These are phyloP conservation scores for Lepidothrix coronata DNA, from an alignment of 2,113 vertebrate species.

Conservation along the genomic window DNA sequence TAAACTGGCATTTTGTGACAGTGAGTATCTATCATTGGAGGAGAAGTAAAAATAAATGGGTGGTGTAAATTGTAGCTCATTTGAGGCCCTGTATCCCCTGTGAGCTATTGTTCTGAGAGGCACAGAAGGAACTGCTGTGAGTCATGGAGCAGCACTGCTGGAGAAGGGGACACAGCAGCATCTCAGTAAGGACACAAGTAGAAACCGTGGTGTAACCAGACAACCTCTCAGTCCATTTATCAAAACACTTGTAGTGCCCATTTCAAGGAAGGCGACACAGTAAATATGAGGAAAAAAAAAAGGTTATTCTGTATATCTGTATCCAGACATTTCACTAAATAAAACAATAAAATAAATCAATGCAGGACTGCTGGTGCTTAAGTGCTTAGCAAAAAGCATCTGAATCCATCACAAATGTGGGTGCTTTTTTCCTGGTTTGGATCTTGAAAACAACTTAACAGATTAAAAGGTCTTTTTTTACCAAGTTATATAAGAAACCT, in stretches of 20 bases:
- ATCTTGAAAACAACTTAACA: not conserved
- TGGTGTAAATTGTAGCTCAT: conserved; percentile 21
- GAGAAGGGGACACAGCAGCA: conserved; percentile 13
- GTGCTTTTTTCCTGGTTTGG: not conserved
- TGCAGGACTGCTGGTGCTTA: not conserved
- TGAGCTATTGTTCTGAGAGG: conserved; percentile 39
- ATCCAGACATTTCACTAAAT: conserved; percentile 55
- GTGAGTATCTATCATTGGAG: conserved; percentile 1
- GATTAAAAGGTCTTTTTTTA: conserved; percentile 21
- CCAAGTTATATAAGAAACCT: not conserved
- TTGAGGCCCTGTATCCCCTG: conserved; percentile 4
- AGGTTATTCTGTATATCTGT: conserved; percentile 46
- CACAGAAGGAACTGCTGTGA: conserved; percentile 34
- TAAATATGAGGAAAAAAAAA: conserved; percentile 38
- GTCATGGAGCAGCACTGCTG: conserved; percentile 23
- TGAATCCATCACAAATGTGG: not conserved
- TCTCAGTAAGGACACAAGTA: conserved; percentile 32
- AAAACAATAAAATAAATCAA: conserved; percentile 50
- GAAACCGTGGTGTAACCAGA: conserved; percentile 58
- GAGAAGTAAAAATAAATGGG: conserved; percentile 49
- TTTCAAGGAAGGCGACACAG: conserved; percentile 65
- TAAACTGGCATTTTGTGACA: conserved; percentile 32
- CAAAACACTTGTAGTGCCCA: conserved; percentile 41
- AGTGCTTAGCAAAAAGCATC: conserved; percentile 17
- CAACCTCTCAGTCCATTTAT: conserved; percentile 67